A percentile compares a stretch with the other conserved stretches of the same genome.
phyloP scores from a whole-genome alignment of 1,140 invertebrate genomes.

The Lucilia cuprina region DNA sequence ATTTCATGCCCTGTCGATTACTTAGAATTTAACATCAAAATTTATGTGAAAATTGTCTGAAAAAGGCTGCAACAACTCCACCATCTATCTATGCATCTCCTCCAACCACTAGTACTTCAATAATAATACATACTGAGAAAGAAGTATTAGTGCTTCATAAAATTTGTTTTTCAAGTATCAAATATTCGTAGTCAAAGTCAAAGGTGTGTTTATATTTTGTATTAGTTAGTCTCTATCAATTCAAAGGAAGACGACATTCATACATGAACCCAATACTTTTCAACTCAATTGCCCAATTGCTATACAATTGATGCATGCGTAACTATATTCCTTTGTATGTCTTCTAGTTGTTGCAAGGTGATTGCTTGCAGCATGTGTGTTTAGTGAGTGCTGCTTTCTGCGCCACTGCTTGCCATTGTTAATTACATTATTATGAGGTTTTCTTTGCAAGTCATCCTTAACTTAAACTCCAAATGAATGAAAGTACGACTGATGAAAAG shows the following conservation, averaged over 20 bases:
- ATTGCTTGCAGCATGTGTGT: not conserved
- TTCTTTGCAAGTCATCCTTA: not conserved
- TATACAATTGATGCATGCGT: not conserved
- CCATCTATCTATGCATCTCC: not conserved
- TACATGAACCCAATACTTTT: not conserved
- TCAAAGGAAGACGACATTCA: not conserved
- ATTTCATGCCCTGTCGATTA: constrained; percentile 17
- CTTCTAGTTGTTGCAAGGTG: not conserved
- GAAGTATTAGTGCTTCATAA: too few species aligned
- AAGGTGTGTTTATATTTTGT: not conserved
- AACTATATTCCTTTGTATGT: not conserved
- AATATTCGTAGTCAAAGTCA: not conserved
- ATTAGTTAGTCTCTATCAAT: not conserved
- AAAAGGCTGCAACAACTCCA: not conserved
- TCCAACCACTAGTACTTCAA: not conserved
- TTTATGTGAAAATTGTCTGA: not conserved
- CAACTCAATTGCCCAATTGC: constrained; percentile 6
- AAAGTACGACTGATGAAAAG: not conserved
- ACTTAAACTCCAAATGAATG: not conserved
- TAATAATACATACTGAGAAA: not conserved
- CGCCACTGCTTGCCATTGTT: not conserved
- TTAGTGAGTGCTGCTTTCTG: not conserved
- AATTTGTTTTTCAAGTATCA: not conserved
- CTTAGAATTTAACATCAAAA: not conserved
- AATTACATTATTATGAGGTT: constrained; percentile 5